Evolutionary conservation across 2,113 vertebrate species (phyloP).

Genomic region (Osmerus mordax): DNA sequence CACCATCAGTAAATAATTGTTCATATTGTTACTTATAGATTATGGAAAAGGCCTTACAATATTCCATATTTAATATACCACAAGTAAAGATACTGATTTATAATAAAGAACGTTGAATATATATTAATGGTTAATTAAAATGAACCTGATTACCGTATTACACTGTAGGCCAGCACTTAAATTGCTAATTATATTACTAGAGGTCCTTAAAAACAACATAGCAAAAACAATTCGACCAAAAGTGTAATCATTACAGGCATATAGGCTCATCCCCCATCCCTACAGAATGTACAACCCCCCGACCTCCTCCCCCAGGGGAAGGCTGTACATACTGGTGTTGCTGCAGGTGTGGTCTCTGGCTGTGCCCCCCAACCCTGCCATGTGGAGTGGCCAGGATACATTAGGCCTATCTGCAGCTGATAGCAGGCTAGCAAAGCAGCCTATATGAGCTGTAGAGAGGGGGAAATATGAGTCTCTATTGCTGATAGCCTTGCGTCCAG

Average conservation of each 20-base stretch:
- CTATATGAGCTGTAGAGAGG: slow-evolving; percentile 61
- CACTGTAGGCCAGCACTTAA: no score
- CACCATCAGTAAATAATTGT: no score
- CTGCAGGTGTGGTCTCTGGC: slow-evolving; percentile 66
- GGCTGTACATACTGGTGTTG: slow-evolving; percentile 77
- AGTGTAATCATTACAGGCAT: neutral
- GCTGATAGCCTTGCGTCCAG: slow-evolving; percentile 77
- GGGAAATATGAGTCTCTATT: slow-evolving; percentile 48
- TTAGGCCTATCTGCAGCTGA: slow-evolving; percentile 74
- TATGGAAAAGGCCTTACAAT: no score
- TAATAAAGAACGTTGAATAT: no score
- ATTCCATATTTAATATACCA: no score
- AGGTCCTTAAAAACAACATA: no score
- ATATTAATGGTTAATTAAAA: no score
- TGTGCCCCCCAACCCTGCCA: slow-evolving; percentile 80
- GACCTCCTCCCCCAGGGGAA: no score
- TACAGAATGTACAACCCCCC: neutral
- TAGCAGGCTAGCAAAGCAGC: slow-evolving; percentile 72
- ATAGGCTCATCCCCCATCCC: neutral
- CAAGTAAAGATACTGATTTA: no score
- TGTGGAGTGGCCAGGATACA: slow-evolving; percentile 84
- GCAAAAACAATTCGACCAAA: neutral
- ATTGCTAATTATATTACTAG: no score
- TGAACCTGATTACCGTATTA: no score
- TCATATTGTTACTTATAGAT: no score